A percentile compares a stretch with the other conserved stretches of the same genome.
These are phyloP conservation scores for Melanaphis sacchari DNA, from an alignment of 1,140 invertebrate species.

Conservation along the genomic window DNA sequence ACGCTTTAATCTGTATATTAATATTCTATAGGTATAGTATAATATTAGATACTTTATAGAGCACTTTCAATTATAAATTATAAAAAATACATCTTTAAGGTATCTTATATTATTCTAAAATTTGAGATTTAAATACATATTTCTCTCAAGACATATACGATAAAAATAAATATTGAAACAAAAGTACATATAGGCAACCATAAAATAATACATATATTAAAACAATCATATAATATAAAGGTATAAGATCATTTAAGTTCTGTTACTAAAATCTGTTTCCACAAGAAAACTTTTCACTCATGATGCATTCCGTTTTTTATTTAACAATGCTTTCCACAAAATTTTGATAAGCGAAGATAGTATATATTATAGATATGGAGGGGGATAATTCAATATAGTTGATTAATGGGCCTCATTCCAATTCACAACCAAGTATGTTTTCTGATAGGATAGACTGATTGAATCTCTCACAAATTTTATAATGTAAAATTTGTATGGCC, in stretches of 20 bases:
- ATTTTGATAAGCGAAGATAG: background rate
- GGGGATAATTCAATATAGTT: background rate
- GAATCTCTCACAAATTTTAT: background rate
- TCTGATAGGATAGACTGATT: background rate
- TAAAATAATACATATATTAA: background rate
- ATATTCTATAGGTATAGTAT: background rate
- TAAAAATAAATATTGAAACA: background rate
- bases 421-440: background rate
- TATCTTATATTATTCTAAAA: background rate
- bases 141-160: background rate
- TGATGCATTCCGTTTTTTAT: background rate
- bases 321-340: background rate
- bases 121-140: background rate
- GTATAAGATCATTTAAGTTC: background rate
- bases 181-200: background rate
- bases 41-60: background rate
- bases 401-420: background rate
- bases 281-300: background rate
- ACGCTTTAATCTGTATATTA: background rate
- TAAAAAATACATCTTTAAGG: background rate
- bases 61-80: background rate
- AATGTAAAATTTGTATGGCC: background rate
- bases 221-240: background rate
- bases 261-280: background rate
- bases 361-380: background rate